Base-by-base conservation (phyloP, 1,140 invertebrate species). In the Platyura marginata region DNA sequence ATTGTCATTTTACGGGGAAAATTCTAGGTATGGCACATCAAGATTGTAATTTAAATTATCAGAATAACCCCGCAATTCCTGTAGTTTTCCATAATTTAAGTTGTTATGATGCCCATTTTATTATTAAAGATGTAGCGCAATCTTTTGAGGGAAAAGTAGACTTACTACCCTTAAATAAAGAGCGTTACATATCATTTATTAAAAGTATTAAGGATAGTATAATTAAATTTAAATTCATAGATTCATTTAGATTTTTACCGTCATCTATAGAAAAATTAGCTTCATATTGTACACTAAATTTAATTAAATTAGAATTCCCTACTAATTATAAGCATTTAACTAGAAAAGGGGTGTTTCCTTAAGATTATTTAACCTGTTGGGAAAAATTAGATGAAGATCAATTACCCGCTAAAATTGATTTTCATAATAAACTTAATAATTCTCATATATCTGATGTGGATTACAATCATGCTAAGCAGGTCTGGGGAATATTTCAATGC, bases 401-500 rank as follows among this genome's bases (percentile, higher is more conserved):
- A 6, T 43, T 66, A 20, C 65, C 61, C 19, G 1, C 45, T 10
- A 54, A 54, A 48, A 42, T 55, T 35, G 5, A 47, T n/a, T 67
- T 67, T 53, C 61, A 51, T 46, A 59, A 49, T 42, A 50, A 51
- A 32, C 44, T 66, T 5, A 52, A 50, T 13, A 44, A 58, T 43
- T 36, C 42, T 10, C 15, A 43, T 36, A 50, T 65, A 13, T 48
- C 46, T 3, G 39, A 53, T 34, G 43, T 49, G 8, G 54, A 70
- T 40, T 66, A 66, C 49, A 21, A 50, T n/a, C 53, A 57, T 51
- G 57, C 57, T 13, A 22, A 51, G 43, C 51, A 56, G 20, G 53
- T 65, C 21, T 69, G 59, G 61, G 10, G 51, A 20, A 37, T 45
- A 21, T 67, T 67, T 47, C 39, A 51, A 2, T 56, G 56, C 45